These are phyloP conservation scores for Maniola jurtina DNA, from an alignment of 1,140 invertebrate species.

Conservation along the genomic window DNA sequence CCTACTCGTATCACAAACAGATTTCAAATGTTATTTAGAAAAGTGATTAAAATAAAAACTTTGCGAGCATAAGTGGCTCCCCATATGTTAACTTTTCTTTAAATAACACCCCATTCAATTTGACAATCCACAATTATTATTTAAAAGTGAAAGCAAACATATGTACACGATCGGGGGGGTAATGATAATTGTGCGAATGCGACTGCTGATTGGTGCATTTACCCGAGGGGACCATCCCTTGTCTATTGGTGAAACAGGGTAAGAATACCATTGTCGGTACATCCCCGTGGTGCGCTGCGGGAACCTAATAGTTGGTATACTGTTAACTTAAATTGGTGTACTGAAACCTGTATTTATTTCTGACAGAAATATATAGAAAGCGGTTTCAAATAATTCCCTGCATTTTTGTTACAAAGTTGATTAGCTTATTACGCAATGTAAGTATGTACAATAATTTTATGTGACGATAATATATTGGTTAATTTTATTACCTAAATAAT, in stretches of 20 bases:
- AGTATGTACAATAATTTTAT: too few species aligned
- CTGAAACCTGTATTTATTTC: conserved; percentile 23
- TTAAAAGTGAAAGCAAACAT: conserved; percentile 70
- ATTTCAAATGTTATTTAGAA: neutral
- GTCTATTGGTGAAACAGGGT: conserved; percentile 31
- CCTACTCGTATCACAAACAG: too few species aligned
- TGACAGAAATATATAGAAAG: conserved; percentile 17
- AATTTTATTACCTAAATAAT: too few species aligned
- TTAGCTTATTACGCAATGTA: neutral
- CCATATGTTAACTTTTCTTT: neutral
- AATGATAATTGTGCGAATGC: conserved; percentile 50
- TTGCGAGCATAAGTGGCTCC: neutral
- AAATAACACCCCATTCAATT: conserved; percentile 60
- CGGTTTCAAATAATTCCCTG: conserved; percentile 6
- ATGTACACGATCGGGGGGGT: conserved; percentile 58
- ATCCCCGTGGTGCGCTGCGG: conserved; percentile 57
- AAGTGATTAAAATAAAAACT: neutral
- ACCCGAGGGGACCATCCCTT: conserved; percentile 52
- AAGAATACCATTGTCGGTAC: conserved; percentile 31
- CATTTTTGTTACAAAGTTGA: conserved; percentile 16
- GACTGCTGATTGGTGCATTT: conserved; percentile 54
- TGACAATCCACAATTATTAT: conserved; percentile 67
- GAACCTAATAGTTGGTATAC: conserved; percentile 46
- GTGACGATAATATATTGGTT: too few species aligned
- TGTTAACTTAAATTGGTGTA: conserved; percentile 4